phyloP scores from a whole-genome alignment of 2,888 invertebrate species.

The Carcina quercana region DNA sequence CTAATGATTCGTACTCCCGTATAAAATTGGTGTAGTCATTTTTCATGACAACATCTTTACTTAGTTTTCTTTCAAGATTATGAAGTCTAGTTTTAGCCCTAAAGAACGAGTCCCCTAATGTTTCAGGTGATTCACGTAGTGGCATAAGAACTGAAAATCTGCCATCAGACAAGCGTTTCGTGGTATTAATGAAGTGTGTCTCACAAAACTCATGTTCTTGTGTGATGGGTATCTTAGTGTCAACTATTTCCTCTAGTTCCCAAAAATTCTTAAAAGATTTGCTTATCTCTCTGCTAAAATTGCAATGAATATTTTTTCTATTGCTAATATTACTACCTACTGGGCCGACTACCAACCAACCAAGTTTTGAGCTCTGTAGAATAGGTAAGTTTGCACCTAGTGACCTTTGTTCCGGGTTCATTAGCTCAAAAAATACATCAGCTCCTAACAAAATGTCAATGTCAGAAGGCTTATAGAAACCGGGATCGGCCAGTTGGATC shows the following conservation, averaged over 20 bases:
- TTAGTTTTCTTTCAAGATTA: constrained; percentile 12
- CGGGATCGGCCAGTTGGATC: constrained; percentile 15
- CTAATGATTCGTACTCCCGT: constrained; percentile 12
- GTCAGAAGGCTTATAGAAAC: constrained; percentile 9
- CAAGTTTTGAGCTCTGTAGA: constrained; percentile 11
- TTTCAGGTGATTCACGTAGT: constrained; percentile 11
- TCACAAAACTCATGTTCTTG: constrained; percentile 17
- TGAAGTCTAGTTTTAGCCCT: constrained; percentile 17
- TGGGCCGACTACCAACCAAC: constrained; percentile 20
- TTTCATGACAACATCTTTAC: constrained; percentile 8
- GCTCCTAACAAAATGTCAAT: constrained; percentile 15
- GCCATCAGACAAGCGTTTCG: constrained; percentile 12
- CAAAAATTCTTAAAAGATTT: constrained; percentile 15
- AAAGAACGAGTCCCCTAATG: constrained; percentile 18
- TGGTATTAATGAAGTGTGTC: constrained; percentile 11
- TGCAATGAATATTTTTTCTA: constrained; percentile 14
- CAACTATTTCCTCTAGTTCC: too few species aligned
- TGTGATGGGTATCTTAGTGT: constrained; percentile 11
- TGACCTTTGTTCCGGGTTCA: neutral
- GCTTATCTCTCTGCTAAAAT: constrained; percentile 7
- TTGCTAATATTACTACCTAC: neutral
- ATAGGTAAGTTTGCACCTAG: constrained; percentile 3
- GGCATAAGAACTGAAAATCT: constrained; percentile 19
- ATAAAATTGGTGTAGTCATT: constrained; percentile 11
- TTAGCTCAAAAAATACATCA: constrained; percentile 18